phyloP scores from a whole-genome alignment of 2,113 vertebrate species.

The Salvator merianae region DNA sequence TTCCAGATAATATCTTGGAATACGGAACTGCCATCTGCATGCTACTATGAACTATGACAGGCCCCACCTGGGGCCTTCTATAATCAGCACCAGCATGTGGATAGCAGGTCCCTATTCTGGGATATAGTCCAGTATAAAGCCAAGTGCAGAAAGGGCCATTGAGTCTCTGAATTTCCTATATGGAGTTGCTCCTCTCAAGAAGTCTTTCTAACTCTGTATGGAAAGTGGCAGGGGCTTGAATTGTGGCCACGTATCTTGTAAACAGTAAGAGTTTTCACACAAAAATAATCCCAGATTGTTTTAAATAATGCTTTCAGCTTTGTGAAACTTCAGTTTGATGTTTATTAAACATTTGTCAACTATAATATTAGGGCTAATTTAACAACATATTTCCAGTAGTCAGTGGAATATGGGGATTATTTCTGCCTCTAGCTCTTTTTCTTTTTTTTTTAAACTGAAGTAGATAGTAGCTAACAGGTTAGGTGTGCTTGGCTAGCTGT shows the following conservation, averaged over 20 bases:
- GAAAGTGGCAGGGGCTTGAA: too few relatives aligned
- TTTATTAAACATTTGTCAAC: not conserved
- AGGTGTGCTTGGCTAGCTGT: too few relatives aligned
- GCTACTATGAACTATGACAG: too few relatives aligned
- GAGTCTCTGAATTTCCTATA: not conserved
- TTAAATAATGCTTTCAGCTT: not conserved
- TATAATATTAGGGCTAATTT: not conserved
- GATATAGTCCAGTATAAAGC: too few relatives aligned
- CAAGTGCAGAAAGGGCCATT: too few relatives aligned
- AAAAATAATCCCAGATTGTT: not conserved
- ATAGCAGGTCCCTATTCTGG: too few relatives aligned
- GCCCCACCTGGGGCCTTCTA: too few relatives aligned
- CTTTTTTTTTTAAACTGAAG: not conserved
- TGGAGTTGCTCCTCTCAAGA: not conserved
- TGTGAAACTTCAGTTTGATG: slow-evolving; percentile 15
- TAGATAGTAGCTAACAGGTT: too few relatives aligned
- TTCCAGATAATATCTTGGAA: too few relatives aligned
- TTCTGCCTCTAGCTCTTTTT: not conserved
- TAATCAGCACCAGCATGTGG: too few relatives aligned
- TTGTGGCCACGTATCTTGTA: not conserved
- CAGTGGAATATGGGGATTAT: not conserved
- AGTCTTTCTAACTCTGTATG: not conserved
- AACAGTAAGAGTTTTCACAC: not conserved
- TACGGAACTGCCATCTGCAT: too few relatives aligned
- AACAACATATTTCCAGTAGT: slow-evolving; percentile 7